These are phyloP conservation scores for Sciurus carolinensis DNA, from an alignment of 2,797 vertebrate species.

Conservation along the genomic window DNA sequence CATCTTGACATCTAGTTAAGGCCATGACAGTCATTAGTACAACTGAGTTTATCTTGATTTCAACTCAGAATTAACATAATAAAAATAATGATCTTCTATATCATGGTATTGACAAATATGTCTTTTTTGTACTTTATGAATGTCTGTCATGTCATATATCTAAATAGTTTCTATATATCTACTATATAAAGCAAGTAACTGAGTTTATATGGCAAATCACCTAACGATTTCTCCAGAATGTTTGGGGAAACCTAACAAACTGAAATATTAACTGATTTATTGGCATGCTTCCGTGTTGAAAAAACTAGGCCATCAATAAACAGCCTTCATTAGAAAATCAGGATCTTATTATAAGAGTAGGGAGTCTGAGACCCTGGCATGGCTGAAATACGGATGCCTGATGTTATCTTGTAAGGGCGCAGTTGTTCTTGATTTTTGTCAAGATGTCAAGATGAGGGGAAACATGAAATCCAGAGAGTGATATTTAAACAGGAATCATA, in stretches of 20 bases:
- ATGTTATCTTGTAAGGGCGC: constrained; percentile 68
- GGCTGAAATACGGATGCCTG: constrained; percentile 79
- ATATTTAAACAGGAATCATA: background rate
- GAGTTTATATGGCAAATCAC: no score
- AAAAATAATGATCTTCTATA: no score
- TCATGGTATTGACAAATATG: no score
- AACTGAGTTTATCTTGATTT: constrained; percentile 78
- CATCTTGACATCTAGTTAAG: constrained; percentile 80
- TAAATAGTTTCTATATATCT: no score
- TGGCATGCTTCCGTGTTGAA: no score
- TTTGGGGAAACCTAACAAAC: no score
- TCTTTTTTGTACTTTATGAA: no score
- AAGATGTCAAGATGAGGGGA: background rate
- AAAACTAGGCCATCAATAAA: constrained; percentile 87
- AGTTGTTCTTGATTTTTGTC: constrained; percentile 46
- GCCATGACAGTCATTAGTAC: constrained; percentile 82
- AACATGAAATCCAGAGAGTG: background rate
- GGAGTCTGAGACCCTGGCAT: constrained; percentile 80
- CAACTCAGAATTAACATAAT: no score
- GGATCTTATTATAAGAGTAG: constrained; percentile 84
- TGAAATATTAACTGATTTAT: no score
- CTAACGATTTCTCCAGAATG: no score
- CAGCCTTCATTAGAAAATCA: constrained; percentile 84
- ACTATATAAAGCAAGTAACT: no score
- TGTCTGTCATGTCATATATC: no score